Evolutionary conservation across 2,113 vertebrate genomes (phyloP), one percentile per base, ranked within the genome.

Genomic region (Poeciliopsis turrubarensis): DNA sequence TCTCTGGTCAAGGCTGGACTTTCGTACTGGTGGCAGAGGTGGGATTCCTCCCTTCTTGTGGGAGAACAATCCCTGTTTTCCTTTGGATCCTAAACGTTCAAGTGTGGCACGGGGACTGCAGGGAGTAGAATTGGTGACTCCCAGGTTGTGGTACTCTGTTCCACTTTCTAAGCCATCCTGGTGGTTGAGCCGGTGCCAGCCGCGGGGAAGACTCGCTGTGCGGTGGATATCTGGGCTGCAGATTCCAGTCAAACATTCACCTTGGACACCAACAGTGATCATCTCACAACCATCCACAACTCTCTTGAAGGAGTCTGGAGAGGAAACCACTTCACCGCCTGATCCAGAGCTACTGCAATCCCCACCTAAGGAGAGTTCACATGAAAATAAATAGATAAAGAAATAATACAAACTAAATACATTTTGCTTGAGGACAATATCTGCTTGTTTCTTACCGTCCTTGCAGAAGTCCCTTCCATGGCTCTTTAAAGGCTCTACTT

Each of bases 1-100:
- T 73, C 95, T 96, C 91, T 98, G 97, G 77, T 99, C 98, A 66
- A 99, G 89, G 89, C 98, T 99, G 44, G 98, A 99, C 87, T 98
- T 99, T 11, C 98, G 94, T 37, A 99, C 92, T 0, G 98, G 98
- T 12, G 98, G 98, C 60, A 98, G 82, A 0, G 98, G 98, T 11
- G 98, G 98, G 0, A 94, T 96, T 70, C 96, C 98, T 9, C 96
- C 97, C 90, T 97, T 98, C 77, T 95, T 97, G 64, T 97, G 95
- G 74, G 95, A 92, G 61, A 97, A 95, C 77, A 97, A 92, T n/a
- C 95, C 93, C 34, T 95, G 96, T 86, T 96, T 97, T 32, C 95
- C 96, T 8, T 93, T 96, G 0, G 92, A 94, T 26, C 95, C 91
- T 76, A 95, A 95, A 65, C 94, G 95, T 80, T 99, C 98, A 51